Conservation (phyloP, 2,888 invertebrate species). For the Leucophora obtusa region DNA sequence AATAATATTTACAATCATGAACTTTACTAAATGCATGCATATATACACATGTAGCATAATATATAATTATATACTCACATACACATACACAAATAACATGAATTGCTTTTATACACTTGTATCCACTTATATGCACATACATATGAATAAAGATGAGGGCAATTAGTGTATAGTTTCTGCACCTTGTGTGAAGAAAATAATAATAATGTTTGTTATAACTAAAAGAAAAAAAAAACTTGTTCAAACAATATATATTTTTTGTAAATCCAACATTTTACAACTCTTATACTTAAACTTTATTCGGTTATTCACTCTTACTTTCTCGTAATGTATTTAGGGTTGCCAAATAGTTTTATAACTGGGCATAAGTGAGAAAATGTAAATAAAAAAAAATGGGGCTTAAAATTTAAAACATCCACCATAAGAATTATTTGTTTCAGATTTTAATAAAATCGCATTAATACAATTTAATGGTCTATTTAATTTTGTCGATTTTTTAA, state of each 20-base stretch:
- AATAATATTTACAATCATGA: constrained; percentile 48
- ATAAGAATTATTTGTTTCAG: too few species aligned
- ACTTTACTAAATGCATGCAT: constrained; percentile 28
- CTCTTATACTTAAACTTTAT: neutral
- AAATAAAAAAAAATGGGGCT: too few species aligned
- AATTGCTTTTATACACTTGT: neutral
- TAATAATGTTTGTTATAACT: constrained; percentile 25
- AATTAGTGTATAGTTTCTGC: constrained; percentile 57
- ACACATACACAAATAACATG: neutral
- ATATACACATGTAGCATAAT: too few species aligned
- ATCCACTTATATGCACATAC: neutral
- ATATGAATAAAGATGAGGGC: constrained; percentile 2
- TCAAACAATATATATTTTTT: neutral
- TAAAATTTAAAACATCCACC: too few species aligned
- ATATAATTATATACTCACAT: constrained; percentile 6
- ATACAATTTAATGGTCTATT: too few species aligned
- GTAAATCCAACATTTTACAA: neutral
- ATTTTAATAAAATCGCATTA: too few species aligned
- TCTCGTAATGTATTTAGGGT: constrained; percentile 32
- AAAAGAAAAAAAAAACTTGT: neutral
- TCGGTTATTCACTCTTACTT: constrained; percentile 44
- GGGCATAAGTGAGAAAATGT: too few species aligned
- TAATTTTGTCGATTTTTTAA: too few species aligned
- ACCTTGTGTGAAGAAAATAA: constrained; percentile 45
- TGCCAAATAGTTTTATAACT: constrained; percentile 36